These are phyloP conservation scores for Otolemur crassicaudatus DNA, from an alignment of 2,797 vertebrate species.

Conservation along the genomic window DNA sequence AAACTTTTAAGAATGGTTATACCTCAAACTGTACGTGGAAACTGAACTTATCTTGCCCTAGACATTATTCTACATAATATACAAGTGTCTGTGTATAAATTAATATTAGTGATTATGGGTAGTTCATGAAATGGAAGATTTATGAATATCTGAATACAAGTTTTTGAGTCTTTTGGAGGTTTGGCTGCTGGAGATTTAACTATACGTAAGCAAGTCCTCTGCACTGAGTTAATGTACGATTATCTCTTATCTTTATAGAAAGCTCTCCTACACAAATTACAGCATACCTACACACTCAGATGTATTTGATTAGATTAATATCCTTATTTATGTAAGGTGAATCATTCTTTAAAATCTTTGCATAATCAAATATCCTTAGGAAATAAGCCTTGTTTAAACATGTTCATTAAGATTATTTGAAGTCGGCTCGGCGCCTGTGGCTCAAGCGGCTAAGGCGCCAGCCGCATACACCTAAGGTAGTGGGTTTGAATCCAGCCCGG, in stretches of 20 bases:
- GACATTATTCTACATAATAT: neutral
- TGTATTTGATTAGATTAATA: conserved; percentile 24
- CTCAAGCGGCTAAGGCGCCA: no score
- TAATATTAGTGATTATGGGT: conserved; percentile 27
- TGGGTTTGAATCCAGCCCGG: no score
- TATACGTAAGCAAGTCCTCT: neutral
- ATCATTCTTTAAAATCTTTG: neutral
- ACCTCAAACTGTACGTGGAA: neutral
- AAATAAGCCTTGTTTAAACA: neutral
- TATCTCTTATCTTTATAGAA: conserved; percentile 43
- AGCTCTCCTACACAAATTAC: neutral
- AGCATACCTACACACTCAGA: neutral
- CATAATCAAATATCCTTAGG: neutral
- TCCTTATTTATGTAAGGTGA: neutral
- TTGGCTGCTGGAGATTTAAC: neutral
- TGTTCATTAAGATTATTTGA: neutral
- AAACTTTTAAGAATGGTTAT: neutral
- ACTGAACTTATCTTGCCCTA: conserved; percentile 27
- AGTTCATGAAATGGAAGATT: conserved; percentile 30
- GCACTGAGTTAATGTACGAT: neutral
- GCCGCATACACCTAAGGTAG: no score
- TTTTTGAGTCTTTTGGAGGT: neutral
- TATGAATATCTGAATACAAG: conserved; percentile 20
- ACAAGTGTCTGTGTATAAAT: conserved; percentile 22
- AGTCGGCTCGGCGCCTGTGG: no score